These are phyloP conservation scores for Microtus oregoni DNA, from an alignment of 2,113 vertebrate species.

Conservation along the genomic window DNA sequence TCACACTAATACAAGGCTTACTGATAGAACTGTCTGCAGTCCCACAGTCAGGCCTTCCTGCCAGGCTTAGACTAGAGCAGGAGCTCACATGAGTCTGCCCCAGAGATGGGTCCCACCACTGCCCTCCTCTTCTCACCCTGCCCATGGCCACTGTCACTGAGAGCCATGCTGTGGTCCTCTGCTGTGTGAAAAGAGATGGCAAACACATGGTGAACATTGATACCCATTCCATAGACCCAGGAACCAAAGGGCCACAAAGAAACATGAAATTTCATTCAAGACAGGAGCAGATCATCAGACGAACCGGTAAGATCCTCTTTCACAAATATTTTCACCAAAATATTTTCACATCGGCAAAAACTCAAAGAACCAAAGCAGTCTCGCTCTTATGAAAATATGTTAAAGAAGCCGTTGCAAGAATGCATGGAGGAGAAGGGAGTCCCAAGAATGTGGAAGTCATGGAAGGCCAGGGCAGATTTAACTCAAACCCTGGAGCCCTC, in stretches of 20 bases:
- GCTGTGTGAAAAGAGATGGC: not conserved
- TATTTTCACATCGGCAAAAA: not conserved
- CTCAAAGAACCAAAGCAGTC: not conserved
- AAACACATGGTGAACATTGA: not conserved
- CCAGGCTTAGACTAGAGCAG: too few relatives aligned
- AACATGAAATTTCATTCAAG: slow-evolving; percentile 24
- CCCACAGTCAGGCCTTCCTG: not conserved
- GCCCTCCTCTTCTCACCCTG: too few relatives aligned
- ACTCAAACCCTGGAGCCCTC: not conserved
- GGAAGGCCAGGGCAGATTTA: not conserved
- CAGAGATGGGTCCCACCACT: not conserved
- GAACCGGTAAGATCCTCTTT: not conserved
- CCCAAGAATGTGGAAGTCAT: too few relatives aligned
- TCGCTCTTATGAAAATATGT: not conserved
- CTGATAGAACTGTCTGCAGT: not conserved
- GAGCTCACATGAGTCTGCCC: not conserved
- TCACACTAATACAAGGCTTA: not conserved
- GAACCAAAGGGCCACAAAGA: slow-evolving; percentile 4
- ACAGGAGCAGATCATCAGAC: not conserved
- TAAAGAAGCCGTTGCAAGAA: not conserved
- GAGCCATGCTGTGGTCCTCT: not conserved
- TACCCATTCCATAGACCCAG: not conserved
- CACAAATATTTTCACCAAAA: not conserved
- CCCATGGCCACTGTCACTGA: too few relatives aligned
- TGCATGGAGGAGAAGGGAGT: not conserved